Evolutionary conservation across 1,140 invertebrate species (phyloP), one percentile per base, ranked within the genome.

Genomic region (Linepithema humile): DNA sequence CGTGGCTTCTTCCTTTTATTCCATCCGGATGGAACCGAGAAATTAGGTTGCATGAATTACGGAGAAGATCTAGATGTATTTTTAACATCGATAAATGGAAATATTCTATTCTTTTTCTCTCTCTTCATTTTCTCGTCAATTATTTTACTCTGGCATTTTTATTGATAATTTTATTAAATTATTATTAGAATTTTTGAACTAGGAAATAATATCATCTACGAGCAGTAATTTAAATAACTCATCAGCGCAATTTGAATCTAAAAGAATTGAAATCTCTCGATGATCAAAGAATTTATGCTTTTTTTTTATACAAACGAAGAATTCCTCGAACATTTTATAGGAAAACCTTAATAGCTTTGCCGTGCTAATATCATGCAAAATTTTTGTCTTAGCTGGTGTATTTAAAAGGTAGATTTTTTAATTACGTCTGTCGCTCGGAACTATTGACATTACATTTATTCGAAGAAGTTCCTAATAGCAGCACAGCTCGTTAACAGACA

Each of bases 1-100:
- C 50, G 74, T 67, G 57, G n/a, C 57, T 38, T 29, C 26, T 65
- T 65, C 23, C 57, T n/a, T 53, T 69, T 45, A 50, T 75, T 45
- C 43, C 10, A 15, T 40, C 1, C 23, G 10, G 15, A 53, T 55
- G 10, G 43, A 69, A 20, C 5, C 45, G 48, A 55, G 23, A 53
- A 80, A 70, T 80, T 80, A 69, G 48, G 12, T 80, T 53, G 23
- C 48, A 15, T 20, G 29, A 62, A 77, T 75, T 77, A 57, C 35
- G n/a, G 10, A 29, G 35, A 35, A 20, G 62, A 53, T 9, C 48
- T 12, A 5, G 17, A 43, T 10, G 48, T 40, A 57, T 57, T 80
- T 78, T 80, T 69, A 69, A 69, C 26, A n/a, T 10, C 23, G 17
- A 29, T 40, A 26, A 69, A 69, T 67, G 45, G 17, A 32, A n/a